These are phyloP conservation scores for Neocrepidodera transversa DNA, from an alignment of 2,888 invertebrate species.

Conservation along the genomic window DNA sequence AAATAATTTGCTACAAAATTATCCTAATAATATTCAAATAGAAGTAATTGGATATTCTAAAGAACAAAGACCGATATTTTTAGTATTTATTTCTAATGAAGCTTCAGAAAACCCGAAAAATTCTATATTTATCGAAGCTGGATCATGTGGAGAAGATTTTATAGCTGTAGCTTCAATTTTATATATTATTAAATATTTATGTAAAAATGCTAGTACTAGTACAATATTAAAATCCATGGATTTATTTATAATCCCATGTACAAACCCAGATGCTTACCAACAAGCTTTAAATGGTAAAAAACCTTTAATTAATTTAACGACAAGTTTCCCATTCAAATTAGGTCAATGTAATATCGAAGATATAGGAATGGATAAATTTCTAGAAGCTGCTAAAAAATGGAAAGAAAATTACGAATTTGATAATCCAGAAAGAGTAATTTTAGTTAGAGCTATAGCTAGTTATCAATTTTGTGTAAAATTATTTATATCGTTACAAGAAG, in stretches of 20 bases:
- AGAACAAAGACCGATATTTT: not conserved
- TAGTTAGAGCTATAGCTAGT: not conserved
- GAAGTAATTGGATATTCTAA: not conserved
- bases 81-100: not conserved
- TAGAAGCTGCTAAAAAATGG: constrained; percentile 12
- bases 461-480: constrained; percentile 10
- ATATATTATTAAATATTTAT: constrained; percentile 10
- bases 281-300: not conserved
- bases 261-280: constrained; percentile 17
- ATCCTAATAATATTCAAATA: constrained; percentile 1
- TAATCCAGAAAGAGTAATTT: not conserved
- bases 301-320: not conserved
- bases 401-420: constrained; percentile 8
- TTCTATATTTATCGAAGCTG: constrained; percentile 17
- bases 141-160: constrained; percentile 10
- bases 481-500: constrained; percentile 20
- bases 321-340: constrained; percentile 11
- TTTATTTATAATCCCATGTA: constrained; percentile 7
- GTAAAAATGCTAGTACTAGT: not conserved
- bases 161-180: constrained; percentile 5
- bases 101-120: not conserved
- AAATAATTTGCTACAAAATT: not conserved
- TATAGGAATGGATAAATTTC: constrained; percentile 2
- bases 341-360: constrained; percentile 3
- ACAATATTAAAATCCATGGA: not conserved